These are phyloP conservation scores for Gobionotothen gibberifrons DNA, from an alignment of 2,797 vertebrate genomes.

Conservation along the genomic window DNA sequence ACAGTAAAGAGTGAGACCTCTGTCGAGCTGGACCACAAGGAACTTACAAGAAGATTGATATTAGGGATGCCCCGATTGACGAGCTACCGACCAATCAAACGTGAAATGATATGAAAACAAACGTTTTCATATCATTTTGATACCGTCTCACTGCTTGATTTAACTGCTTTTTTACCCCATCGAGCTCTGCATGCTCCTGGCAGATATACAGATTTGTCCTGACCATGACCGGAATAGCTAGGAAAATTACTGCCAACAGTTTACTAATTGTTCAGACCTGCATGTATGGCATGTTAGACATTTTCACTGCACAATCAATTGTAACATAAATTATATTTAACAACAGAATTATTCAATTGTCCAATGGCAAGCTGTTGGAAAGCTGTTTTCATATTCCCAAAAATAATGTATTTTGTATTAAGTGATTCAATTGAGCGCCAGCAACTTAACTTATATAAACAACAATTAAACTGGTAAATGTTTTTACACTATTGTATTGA, in stretches of 20 bases:
- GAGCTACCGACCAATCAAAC: no score
- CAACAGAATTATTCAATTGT: not conserved
- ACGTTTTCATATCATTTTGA: slow-evolving; percentile 11
- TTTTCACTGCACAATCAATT: not conserved
- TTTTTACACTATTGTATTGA: not conserved
- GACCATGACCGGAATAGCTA: not conserved
- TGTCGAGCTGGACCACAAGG: not conserved
- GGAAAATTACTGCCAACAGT: not conserved
- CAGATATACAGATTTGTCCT: not conserved
- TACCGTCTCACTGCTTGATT: slow-evolving; percentile 7
- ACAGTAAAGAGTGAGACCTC: not conserved
- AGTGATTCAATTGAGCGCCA: not conserved
- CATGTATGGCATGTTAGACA: not conserved
- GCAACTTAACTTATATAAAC: not conserved
- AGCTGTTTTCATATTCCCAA: not conserved
- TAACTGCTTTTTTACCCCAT: not conserved
- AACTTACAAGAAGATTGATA: not conserved
- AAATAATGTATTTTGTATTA: not conserved
- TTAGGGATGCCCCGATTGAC: no score
- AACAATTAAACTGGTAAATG: not conserved
- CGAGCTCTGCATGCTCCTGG: not conserved
- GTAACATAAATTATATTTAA: not conserved
- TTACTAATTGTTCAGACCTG: not conserved
- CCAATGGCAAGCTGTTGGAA: not conserved
- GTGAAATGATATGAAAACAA: no score